Evolutionary conservation across 1,140 invertebrate species (phyloP).

Genomic region (Apis laboriosa): DNA sequence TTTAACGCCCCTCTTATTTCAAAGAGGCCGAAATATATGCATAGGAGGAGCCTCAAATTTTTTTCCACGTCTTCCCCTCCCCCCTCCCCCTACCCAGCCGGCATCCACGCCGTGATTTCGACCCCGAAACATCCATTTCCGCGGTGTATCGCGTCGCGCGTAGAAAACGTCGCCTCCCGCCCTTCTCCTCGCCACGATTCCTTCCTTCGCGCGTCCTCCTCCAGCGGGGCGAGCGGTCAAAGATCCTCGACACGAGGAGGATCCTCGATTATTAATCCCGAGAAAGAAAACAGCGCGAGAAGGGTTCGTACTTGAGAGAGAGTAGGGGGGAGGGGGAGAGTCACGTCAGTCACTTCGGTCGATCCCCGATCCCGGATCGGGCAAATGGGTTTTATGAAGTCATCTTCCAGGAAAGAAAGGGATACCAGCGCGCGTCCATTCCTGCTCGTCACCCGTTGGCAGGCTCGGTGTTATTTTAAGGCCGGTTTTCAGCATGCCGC

Average conservation of each 20-base stretch:
- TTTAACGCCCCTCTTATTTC: slow-evolving; percentile 72
- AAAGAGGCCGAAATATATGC: slow-evolving; percentile 67
- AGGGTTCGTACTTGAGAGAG: slow-evolving; percentile 20
- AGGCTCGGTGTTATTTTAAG: slow-evolving; percentile 78
- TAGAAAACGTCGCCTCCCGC: neutral
- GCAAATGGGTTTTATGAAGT: slow-evolving; percentile 76
- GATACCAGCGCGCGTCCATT: slow-evolving; percentile 63
- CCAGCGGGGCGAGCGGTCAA: neutral
- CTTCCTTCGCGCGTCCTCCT: neutral
- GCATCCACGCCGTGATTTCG: too few species aligned
- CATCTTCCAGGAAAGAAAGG: slow-evolving; percentile 78
- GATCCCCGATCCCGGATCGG: slow-evolving; percentile 58
- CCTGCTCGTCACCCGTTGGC: slow-evolving; percentile 62
- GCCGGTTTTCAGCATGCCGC: slow-evolving; percentile 63
- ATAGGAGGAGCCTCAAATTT: slow-evolving; percentile 48
- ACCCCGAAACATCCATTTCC: too few species aligned
- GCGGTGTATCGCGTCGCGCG: too few species aligned
- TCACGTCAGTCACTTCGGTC: slow-evolving; percentile 69
- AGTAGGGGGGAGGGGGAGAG: neutral
- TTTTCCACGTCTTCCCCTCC: neutral
- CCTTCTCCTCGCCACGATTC: neutral
- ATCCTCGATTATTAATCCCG: slow-evolving; percentile 48
- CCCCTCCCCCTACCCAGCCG: neutral
- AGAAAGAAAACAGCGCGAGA: slow-evolving; percentile 57
- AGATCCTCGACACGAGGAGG: slow-evolving; percentile 39